A percentile compares a stretch with the other conserved stretches of the same genome.
phyloP scores from a whole-genome alignment of 2,113 vertebrate genomes.

The Varanus komodoensis region DNA sequence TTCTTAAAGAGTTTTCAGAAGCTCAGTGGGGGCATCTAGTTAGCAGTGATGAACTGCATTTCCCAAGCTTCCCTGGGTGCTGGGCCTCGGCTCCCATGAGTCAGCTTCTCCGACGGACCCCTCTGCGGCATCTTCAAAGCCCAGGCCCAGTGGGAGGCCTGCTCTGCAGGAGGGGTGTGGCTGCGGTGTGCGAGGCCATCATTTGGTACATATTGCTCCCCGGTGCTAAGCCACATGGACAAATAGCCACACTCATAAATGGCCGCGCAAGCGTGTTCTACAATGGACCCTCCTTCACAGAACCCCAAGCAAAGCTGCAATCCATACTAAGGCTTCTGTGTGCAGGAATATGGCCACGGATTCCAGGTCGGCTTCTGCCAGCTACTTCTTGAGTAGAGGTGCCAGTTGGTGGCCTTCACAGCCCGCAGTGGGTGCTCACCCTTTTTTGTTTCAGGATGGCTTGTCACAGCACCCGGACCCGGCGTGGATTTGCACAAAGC shows the following conservation, averaged over 20 bases:
- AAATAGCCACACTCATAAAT: background rate
- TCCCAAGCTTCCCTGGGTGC: background rate
- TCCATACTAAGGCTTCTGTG: background rate
- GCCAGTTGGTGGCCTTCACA: too few relatives aligned
- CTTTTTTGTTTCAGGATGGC: too few relatives aligned
- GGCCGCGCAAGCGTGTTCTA: background rate
- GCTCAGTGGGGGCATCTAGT: too few relatives aligned
- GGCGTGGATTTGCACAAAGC: too few relatives aligned
- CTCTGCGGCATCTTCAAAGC: background rate
- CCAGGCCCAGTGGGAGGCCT: background rate
- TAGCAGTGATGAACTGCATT: background rate
- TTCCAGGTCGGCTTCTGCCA: background rate
- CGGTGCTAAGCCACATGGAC: background rate
- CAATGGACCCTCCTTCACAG: background rate
- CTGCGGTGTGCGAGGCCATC: too few relatives aligned
- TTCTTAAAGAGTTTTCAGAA: background rate
- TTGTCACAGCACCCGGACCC: too few relatives aligned
- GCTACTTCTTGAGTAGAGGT: background rate
- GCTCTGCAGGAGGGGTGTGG: background rate
- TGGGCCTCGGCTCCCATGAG: background rate
- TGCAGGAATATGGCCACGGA: background rate
- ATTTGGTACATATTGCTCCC: background rate
- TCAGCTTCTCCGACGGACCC: too few relatives aligned
- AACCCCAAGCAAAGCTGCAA: background rate
- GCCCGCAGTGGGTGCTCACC: too few relatives aligned